A percentile compares a stretch with the other conserved stretches of the same genome.
These are phyloP conservation scores for Reticulitermes lucifugus DNA, from an alignment of 2,888 invertebrate species.

Conservation along the genomic window DNA sequence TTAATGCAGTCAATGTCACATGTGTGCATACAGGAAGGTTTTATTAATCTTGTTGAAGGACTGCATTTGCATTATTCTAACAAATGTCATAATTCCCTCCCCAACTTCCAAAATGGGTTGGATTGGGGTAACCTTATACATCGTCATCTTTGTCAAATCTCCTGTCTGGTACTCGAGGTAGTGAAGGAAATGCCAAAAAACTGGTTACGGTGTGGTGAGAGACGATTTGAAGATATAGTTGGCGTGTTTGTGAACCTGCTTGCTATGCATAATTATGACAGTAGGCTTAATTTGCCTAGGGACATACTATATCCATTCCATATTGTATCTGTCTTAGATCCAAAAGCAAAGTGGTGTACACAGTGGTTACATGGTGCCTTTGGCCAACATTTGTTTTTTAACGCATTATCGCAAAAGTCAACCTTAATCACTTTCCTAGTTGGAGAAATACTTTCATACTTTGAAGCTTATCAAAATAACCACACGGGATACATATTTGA, in stretches of 20 bases:
- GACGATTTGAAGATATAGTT: constrained; percentile 44
- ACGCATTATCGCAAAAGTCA: constrained; percentile 12
- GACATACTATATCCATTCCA: constrained; percentile 43
- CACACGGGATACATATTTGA: not conserved
- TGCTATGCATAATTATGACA: constrained; percentile 38
- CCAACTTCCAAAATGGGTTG: constrained; percentile 36
- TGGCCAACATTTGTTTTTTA: constrained; percentile 43
- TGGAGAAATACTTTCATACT: constrained; percentile 7
- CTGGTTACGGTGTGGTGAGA: constrained; percentile 47
- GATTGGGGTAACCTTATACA: constrained; percentile 36
- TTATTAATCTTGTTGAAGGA: constrained; percentile 46
- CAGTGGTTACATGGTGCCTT: constrained; percentile 46
- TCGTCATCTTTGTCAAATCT: constrained; percentile 37
- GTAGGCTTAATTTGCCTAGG: not conserved
- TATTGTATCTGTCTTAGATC: constrained; percentile 48
- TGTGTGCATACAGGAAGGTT: constrained; percentile 47
- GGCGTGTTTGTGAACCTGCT: constrained; percentile 45
- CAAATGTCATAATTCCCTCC: constrained; percentile 13
- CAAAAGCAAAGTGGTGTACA: constrained; percentile 46
- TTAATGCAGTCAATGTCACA: constrained; percentile 41
- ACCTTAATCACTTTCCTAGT: constrained; percentile 30
- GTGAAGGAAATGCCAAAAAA: constrained; percentile 45
- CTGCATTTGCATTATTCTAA: constrained; percentile 39
- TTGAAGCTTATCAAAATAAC: not conserved
- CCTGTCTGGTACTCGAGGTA: constrained; percentile 44